phyloP scores from a whole-genome alignment of 2,888 invertebrate genomes.

The Meghimatium bilineatum region DNA sequence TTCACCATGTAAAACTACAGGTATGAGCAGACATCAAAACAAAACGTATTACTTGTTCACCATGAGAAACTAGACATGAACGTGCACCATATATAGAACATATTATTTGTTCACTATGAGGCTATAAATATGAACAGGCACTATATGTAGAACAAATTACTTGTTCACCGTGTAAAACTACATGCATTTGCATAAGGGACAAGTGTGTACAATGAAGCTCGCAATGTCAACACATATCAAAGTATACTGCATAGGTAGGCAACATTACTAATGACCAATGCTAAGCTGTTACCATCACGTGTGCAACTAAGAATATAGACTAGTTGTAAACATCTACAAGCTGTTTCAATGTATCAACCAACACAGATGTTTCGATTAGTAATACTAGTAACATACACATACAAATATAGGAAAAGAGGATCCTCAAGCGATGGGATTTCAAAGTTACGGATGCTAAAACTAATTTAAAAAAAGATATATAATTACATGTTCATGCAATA shows the following conservation, averaged over 20 bases:
- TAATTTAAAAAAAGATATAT: not conserved
- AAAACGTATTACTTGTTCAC: too few species aligned
- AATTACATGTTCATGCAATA: not conserved
- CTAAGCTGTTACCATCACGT: not conserved
- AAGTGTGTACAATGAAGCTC: not conserved
- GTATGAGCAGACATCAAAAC: too few species aligned
- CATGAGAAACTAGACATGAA: too few species aligned
- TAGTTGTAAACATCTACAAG: not conserved
- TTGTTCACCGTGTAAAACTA: not conserved
- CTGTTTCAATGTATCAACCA: not conserved
- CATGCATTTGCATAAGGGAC: not conserved
- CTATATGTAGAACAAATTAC: too few species aligned
- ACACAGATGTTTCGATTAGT: slow-evolving; percentile 1
- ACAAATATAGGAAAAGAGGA: too few species aligned
- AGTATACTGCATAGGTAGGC: not conserved
- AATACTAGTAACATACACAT: not conserved
- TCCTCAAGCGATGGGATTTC: too few species aligned
- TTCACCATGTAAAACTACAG: not conserved
- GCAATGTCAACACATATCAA: not conserved
- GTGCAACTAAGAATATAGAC: not conserved
- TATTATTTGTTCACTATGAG: too few species aligned
- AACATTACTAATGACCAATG: not conserved
- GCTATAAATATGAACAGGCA: too few species aligned
- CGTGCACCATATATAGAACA: too few species aligned
- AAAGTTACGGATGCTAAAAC: not conserved